phyloP scores from a whole-genome alignment of 2,113 vertebrate genomes.

The Aspiorhynchus laticeps region DNA sequence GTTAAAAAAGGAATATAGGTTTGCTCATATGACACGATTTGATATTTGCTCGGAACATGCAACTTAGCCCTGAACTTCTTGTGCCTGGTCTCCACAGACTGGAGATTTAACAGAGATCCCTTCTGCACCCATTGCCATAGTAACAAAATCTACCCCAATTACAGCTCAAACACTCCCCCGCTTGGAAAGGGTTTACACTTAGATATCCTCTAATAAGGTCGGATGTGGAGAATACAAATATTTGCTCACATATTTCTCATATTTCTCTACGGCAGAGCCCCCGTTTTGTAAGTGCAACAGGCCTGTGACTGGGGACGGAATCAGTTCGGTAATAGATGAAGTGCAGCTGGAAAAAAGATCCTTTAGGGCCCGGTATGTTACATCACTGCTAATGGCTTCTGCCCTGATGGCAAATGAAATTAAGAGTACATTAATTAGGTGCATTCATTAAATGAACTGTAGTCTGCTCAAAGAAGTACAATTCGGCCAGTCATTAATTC shows the following conservation, averaged over 20 bases:
- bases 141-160: constrained; percentile 50
- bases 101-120: constrained; percentile 23
- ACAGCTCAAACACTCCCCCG: constrained; percentile 14
- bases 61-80: neutral
- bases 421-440: constrained; percentile 56
- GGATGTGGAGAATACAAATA: constrained; percentile 25
- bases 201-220: constrained; percentile 47
- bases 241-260: constrained; percentile 33
- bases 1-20: neutral
- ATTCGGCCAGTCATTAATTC: constrained; percentile 18
- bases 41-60: constrained; percentile 10
- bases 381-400: constrained; percentile 54
- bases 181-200: constrained; percentile 40
- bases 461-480: constrained; percentile 38
- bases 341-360: constrained; percentile 32
- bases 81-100: constrained; percentile 1
- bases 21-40: neutral
- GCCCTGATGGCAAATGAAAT: constrained; percentile 56
- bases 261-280: constrained; percentile 12
- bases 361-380: constrained; percentile 39
- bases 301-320: neutral
- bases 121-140: constrained; percentile 40
- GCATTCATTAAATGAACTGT: constrained; percentile 48
- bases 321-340: constrained; percentile 39
- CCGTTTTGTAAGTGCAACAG: constrained; percentile 13